Conservation (phyloP, 64 coral and sea anemone genomes). For the Dendronephthya gigantea region DNA sequence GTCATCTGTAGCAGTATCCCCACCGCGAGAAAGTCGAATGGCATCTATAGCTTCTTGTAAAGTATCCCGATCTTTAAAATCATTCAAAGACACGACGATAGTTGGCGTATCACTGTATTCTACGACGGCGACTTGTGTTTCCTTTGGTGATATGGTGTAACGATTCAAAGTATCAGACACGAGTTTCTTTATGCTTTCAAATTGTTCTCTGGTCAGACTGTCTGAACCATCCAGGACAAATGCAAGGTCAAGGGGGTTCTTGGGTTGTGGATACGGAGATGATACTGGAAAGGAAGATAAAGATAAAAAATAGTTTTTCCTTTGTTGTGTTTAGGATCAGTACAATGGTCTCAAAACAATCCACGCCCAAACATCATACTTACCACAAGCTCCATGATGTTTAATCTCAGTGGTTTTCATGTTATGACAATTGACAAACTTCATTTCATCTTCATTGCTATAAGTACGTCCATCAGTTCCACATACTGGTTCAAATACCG, state of each 20-base stretch:
- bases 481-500: neutral
- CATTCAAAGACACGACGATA: neutral
- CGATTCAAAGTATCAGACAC: neutral
- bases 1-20: neutral
- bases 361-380: neutral
- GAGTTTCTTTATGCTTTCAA: neutral
- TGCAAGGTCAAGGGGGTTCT: neutral
- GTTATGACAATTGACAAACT: neutral
- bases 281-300: neutral
- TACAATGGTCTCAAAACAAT: too few relatives aligned
- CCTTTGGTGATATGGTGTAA: neutral
- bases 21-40: neutral
- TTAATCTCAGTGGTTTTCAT: neutral
- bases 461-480: constrained; percentile 9
- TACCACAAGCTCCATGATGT: neutral
- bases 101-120: constrained; percentile 5
- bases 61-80: neutral
- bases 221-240: constrained; percentile 2
- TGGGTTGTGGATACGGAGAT: neutral
- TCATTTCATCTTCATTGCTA: neutral
- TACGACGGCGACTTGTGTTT: neutral
- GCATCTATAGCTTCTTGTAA: neutral
- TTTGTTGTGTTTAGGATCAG: too few relatives aligned
- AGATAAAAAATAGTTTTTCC: too few relatives aligned
- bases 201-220: neutral